These are phyloP conservation scores for Venusia cambrica DNA, from an alignment of 2,888 invertebrate species.

Conservation along the genomic window DNA sequence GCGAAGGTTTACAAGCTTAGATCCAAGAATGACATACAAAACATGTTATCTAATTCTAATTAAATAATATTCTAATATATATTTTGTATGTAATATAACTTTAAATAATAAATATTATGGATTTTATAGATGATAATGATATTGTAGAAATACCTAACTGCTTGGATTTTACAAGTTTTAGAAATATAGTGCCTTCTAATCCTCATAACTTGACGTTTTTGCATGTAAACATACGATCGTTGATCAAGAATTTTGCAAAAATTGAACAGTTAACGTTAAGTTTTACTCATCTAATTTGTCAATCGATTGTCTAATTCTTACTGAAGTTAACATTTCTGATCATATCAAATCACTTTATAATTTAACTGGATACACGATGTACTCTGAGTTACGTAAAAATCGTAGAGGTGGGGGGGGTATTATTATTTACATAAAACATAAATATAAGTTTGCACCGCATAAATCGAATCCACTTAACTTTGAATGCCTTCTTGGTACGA, in stretches of 20 bases:
- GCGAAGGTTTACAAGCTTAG: constrained; percentile 1
- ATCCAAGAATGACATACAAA: neutral
- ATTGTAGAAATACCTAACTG: neutral
- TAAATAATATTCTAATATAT: neutral
- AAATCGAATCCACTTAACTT: neutral
- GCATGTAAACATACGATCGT: constrained; percentile 1
- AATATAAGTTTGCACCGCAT: constrained; percentile 1
- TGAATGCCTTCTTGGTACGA: constrained; percentile 7
- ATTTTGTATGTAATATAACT: neutral
- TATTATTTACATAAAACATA: constrained; percentile 4
- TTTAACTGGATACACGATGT: constrained; percentile 4
- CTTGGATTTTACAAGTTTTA: neutral
- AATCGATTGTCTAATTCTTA: constrained; percentile 1
- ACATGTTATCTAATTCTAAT: neutral
- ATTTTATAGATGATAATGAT: neutral
- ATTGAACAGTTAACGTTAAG: constrained; percentile 1
- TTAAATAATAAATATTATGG: neutral
- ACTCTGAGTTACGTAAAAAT: neutral
- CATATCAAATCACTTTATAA: constrained; percentile 1
- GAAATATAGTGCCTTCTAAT: neutral
- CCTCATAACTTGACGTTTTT: neutral
- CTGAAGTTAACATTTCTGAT: neutral
- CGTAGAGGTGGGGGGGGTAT: constrained; percentile 8
- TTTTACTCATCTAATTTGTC: neutral
- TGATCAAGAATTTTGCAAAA: constrained; percentile 1